A percentile compares a stretch with the other conserved stretches of the same genome.
These are phyloP conservation scores for Choristoneura fumiferana DNA, from an alignment of 1,140 invertebrate genomes.

Conservation along the genomic window DNA sequence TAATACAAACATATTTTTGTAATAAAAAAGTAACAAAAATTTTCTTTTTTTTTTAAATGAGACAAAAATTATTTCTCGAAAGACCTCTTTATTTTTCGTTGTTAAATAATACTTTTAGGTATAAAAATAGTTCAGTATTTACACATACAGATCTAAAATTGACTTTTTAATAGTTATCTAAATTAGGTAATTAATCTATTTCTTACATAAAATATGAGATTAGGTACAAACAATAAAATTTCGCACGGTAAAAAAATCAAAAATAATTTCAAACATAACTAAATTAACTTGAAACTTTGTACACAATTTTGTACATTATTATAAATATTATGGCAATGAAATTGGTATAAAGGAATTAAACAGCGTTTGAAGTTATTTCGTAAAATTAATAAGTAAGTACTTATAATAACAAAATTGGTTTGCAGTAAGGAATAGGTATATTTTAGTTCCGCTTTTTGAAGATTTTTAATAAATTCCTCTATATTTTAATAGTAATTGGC, in stretches of 20 bases:
- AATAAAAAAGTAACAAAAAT: conserved; percentile 39
- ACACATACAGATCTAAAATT: conserved; percentile 21
- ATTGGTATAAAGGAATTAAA: conserved; percentile 9
- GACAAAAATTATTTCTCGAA: conserved; percentile 30
- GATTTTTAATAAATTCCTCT: no score
- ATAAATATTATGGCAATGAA: conserved; percentile 36
- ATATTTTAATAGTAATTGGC: conserved; percentile 23
- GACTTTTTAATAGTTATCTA: conserved; percentile 10
- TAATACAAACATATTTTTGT: conserved; percentile 44
- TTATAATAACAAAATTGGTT: neutral
- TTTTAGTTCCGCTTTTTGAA: no score
- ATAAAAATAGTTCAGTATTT: conserved; percentile 31
- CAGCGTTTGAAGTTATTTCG: neutral
- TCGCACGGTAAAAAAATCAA: neutral
- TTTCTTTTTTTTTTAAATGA: conserved; percentile 22
- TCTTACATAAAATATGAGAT: conserved; percentile 7
- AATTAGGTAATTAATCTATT: conserved; percentile 4
- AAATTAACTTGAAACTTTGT: conserved; percentile 24
- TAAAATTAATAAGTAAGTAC: neutral
- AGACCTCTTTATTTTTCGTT: conserved; percentile 24
- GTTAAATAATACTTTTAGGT: conserved; percentile 41
- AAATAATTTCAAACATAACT: conserved; percentile 5
- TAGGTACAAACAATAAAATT: conserved; percentile 7
- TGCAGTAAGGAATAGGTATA: neutral
- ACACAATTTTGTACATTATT: conserved; percentile 32